phyloP scores from a whole-genome alignment of 2,888 invertebrate species.

The Operophtera brumata region DNA sequence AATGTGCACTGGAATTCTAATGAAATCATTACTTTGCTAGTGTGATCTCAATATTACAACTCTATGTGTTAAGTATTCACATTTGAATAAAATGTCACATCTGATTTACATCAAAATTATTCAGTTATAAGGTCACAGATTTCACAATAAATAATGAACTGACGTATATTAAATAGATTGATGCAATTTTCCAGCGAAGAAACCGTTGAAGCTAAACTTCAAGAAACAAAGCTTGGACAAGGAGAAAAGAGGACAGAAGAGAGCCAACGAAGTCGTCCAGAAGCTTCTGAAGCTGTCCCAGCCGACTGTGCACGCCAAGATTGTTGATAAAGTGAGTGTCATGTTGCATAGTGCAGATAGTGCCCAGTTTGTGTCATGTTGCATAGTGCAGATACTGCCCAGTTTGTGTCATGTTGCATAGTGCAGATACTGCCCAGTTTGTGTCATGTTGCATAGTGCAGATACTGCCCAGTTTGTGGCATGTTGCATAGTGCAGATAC shows the following conservation, averaged over 20 bases:
- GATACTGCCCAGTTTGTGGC: too few relatives aligned
- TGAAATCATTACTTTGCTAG: neutral
- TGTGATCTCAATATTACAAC: neutral
- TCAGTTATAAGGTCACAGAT: too few relatives aligned
- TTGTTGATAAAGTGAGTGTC: slow-evolving; percentile 69
- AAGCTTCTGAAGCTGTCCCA: slow-evolving; percentile 72
- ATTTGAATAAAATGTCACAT: too few relatives aligned
- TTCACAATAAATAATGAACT: too few relatives aligned
- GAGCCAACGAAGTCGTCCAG: slow-evolving; percentile 69
- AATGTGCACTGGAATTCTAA: too few relatives aligned
- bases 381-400: neutral
- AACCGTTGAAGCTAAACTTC: neutral
- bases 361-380: neutral
- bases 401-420: slow-evolving; percentile 2
- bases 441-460: slow-evolving; percentile 1
- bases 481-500: too few relatives aligned
- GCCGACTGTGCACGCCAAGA: slow-evolving; percentile 52
- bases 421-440: neutral
- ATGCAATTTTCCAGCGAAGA: neutral
- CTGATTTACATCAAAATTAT: too few relatives aligned
- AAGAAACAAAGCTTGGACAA: slow-evolving; percentile 38
- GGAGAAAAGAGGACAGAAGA: slow-evolving; percentile 38
- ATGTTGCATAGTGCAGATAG: neutral
- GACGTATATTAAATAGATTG: neutral
- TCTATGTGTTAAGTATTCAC: too few relatives aligned